phyloP scores from a whole-genome alignment of 2,888 invertebrate genomes.

The Ormyrus nitidulus region DNA sequence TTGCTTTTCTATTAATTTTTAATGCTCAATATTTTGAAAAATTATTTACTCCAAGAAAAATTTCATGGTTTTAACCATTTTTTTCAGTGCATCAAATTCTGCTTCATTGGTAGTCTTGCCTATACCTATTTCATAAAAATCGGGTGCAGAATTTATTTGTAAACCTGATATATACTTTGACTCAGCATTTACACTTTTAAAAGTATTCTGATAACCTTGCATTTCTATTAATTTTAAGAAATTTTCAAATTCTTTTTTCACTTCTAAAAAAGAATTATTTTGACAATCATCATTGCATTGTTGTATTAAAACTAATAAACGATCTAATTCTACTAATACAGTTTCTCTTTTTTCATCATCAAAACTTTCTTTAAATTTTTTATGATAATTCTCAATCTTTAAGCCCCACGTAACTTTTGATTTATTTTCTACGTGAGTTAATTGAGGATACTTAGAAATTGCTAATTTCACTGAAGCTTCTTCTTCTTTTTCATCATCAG shows the following conservation, averaged over 20 bases:
- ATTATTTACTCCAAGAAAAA: conserved; percentile 32
- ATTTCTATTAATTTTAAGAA: conserved; percentile 55
- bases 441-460: conserved; percentile 52
- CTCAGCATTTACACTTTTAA: background rate
- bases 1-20: background rate
- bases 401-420: conserved; percentile 67
- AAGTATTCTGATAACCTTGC: conserved; percentile 3
- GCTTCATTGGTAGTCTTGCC: conserved; percentile 56
- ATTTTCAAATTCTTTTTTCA: conserved; percentile 7
- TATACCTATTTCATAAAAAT: conserved; percentile 59
- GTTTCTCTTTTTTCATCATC: conserved; percentile 56
- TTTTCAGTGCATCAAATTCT: conserved; percentile 51
- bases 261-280: too few species aligned
- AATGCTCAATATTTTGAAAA: background rate
- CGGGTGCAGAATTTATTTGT: conserved; percentile 63
- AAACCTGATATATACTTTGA: conserved; percentile 39
- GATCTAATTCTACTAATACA: conserved; percentile 55
- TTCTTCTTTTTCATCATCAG: conserved; percentile 27
- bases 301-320: conserved; percentile 2
- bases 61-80: conserved; percentile 55
- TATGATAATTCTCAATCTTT: conserved; percentile 66
- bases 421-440: conserved; percentile 42
- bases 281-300: background rate
- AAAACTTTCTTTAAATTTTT: conserved; percentile 59
- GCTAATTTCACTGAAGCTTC: conserved; percentile 49